Evolutionary conservation across 2,888 invertebrate genomes (phyloP), one percentile per base, ranked within the genome.

Genomic region (Catocala nupta): DNA sequence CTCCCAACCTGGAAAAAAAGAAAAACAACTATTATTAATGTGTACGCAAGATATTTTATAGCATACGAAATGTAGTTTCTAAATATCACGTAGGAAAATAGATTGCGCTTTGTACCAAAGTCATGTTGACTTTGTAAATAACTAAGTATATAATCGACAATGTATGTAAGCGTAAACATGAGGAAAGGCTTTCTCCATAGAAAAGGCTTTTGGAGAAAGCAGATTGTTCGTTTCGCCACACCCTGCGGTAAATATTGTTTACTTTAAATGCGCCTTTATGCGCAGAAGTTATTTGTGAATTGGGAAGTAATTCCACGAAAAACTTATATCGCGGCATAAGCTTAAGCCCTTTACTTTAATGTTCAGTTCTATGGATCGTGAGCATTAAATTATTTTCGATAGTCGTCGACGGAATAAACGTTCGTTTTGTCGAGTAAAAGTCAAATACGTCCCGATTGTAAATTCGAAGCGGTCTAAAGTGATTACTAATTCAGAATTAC

Each of bases 1-100:
- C 93, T 98, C 98, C 98, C 98, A 98, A 86, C 98, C 98, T 98
- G 96, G 57, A 96, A 96, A 85, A 90, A 90, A 84, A 77, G 81
- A 63, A 80, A 59, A 65, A 13, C 55, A 68, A 33, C 43, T 25
- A 50, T 60, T 53, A 71, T 3, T 3, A 25, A 25, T 25, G 3
- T 25, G 25, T 25, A 25, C 25, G 25, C 25, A 25, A 25, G 25
- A 0, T 25, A 25, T 25, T 25, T 25, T 25, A 25, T 25, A 25
- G 4, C 4, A 25, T 25, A 25, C 1, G 25, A 3, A 25, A 25
- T 25, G 9, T 39, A 39, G 36, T 7, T 39, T 39, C 33, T 25
- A 25, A 43, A 43, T 54, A 33, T 16, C 11, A 25, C 8, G 11
- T 48, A 16, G 39, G 5, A 10, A 55, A 39, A 39, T 47, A 55